These are phyloP conservation scores for Pelobates cultripes DNA, from an alignment of 2,797 vertebrate species.

Conservation along the genomic window DNA sequence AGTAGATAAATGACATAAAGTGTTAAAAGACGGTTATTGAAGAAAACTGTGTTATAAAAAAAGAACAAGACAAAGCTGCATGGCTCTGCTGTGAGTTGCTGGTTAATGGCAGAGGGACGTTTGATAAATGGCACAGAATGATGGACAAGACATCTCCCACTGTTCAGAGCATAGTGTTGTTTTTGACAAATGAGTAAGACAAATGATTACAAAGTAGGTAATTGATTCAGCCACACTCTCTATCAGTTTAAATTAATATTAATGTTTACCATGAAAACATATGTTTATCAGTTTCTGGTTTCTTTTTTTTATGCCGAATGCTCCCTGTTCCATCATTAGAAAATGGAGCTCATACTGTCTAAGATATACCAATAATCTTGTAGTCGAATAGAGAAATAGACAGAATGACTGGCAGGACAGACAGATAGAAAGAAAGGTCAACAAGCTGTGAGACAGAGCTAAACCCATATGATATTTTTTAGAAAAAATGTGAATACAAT, in stretches of 20 bases:
- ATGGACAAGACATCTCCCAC: conserved; percentile 10
- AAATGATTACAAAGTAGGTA: neutral
- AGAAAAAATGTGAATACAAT: too few relatives aligned
- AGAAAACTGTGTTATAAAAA: conserved; percentile 2
- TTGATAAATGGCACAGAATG: conserved; percentile 18
- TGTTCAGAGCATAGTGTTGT: conserved; percentile 21
- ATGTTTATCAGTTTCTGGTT: neutral
- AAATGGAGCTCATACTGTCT: too few relatives aligned
- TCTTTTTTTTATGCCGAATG: neutral
- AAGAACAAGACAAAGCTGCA: conserved; percentile 23
- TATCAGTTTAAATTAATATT: neutral
- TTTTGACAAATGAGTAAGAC: conserved; percentile 18
- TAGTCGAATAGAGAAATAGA: too few relatives aligned
- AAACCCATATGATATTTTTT: too few relatives aligned
- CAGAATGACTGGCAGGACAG: too few relatives aligned
- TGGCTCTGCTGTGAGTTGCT: conserved; percentile 7
- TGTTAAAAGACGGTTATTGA: conserved; percentile 1
- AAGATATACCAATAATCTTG: too few relatives aligned
- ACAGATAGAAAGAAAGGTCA: too few relatives aligned
- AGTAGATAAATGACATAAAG: conserved; percentile 4
- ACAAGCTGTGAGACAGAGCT: too few relatives aligned
- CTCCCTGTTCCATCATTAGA: too few relatives aligned
- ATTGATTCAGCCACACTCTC: neutral
- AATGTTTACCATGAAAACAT: neutral
- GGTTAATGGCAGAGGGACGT: conserved; percentile 20